These are phyloP conservation scores for Pelodytes ibericus DNA, from an alignment of 2,797 vertebrate species.

Conservation along the genomic window DNA sequence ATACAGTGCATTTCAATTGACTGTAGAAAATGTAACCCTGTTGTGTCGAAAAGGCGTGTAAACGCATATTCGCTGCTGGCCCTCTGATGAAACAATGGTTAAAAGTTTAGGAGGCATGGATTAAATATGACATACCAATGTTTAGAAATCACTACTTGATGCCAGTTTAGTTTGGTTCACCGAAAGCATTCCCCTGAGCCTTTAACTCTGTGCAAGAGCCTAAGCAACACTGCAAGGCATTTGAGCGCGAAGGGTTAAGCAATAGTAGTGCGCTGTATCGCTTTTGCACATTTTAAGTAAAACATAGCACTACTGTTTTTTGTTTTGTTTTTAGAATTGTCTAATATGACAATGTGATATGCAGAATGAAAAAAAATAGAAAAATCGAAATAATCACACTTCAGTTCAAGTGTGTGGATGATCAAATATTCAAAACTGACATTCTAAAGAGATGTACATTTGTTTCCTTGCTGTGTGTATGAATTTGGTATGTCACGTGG, in stretches of 20 bases:
- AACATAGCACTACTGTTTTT: constrained; percentile 72
- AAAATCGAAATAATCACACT: constrained; percentile 9
- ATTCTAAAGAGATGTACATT: constrained; percentile 65
- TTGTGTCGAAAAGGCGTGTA: no score
- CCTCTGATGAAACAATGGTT: neutral
- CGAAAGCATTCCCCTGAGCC: neutral
- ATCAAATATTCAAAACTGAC: constrained; percentile 71
- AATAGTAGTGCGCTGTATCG: constrained; percentile 67
- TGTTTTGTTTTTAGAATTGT: constrained; percentile 65
- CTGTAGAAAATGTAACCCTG: no score
- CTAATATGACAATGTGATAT: constrained; percentile 64
- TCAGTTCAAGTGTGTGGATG: constrained; percentile 58
- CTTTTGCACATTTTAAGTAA: constrained; percentile 71
- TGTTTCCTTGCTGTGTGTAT: constrained; percentile 65
- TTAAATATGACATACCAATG: neutral
- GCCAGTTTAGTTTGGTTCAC: neutral
- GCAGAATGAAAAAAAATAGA: constrained; percentile 52
- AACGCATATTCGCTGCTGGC: neutral
- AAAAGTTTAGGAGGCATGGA: neutral
- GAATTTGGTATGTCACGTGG: constrained; percentile 67
- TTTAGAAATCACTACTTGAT: neutral
- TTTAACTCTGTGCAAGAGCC: neutral
- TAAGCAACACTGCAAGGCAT: neutral
- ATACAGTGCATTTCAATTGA: constrained; percentile 1
- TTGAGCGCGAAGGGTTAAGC: neutral